Base-by-base conservation (phyloP, 1,140 invertebrate species). In the Drosophila burlai region DNA sequence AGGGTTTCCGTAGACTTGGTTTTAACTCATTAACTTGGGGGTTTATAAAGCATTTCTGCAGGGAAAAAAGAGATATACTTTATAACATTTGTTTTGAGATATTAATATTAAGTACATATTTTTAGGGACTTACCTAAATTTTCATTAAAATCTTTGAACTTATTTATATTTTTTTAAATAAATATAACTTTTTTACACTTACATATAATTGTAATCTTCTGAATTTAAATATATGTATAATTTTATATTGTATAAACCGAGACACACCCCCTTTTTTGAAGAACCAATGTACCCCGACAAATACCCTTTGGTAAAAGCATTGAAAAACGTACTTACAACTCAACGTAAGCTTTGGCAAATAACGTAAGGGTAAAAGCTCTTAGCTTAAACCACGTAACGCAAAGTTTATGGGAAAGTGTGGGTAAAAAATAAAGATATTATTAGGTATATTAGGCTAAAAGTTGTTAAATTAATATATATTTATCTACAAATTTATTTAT, bases 191-290 rank as follows among this genome's bases (percentile, higher is more conserved):
- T 26, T 16, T 1, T 2, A 16, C 3, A 4, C 24, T 15, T 24
- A 11, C 9, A 34, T 34, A 13, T 15, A 26, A 5, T 9, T 49
- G 8, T 5, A 21, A 15, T 49, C 15, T 16, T 9, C 0, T 47
- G 7, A 9, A 49, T 8, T 0, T 8, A 1, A n/a, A 10, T 11
- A 11, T 38, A 42, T 11, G 5, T 38, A 42, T 29, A 11, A n/a
- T 11, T n/a, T 13, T 3, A 38, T 3, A 18, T 8, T 18, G n/a
- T 0, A 2, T 6, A 2, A 13, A 34, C 29, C 15, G 45, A 10
- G 69, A 73, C 69, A 73, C 69, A 71, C 69, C 69, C 66, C 69
- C 66, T 60, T 73, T 73, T 72, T 50, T 24, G 7, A 4, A 1
- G 15, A 29, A 5, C 0, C n/a, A 11, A 71, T 21, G 36, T 59